Evolutionary conservation across 2,888 invertebrate species (phyloP).

Genomic region (Ectemnius cavifrons): DNA sequence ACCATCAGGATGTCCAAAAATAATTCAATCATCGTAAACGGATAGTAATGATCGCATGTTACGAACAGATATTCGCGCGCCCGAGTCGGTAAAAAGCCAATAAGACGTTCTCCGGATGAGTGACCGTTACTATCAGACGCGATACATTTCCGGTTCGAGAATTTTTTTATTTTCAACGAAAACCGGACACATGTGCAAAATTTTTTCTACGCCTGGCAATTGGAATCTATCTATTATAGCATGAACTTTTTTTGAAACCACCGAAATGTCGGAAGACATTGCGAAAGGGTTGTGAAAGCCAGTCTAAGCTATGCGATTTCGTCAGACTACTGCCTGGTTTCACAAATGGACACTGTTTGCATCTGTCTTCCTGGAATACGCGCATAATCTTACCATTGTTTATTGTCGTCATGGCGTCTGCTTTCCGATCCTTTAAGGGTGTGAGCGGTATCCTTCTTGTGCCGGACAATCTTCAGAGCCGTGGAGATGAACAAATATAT

Average conservation of each 20-base stretch:
- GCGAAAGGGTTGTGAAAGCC: no score
- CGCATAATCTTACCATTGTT: conserved; percentile 79
- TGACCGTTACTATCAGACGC: not conserved
- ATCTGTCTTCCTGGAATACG: no score
- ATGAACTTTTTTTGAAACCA: no score
- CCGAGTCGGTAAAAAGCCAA: no score
- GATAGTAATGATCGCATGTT: conserved; percentile 2
- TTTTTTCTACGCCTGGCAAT: no score
- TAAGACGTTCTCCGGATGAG: not conserved
- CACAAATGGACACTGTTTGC: no score
- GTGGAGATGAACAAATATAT: conserved; percentile 84
- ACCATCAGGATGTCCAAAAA: conserved; percentile 45
- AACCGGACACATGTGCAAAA: no score
- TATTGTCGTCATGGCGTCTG: conserved; percentile 82
- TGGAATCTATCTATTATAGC: no score
- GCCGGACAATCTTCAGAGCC: conserved; percentile 83
- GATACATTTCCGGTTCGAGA: not conserved
- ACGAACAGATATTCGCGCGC: not conserved
- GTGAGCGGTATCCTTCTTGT: conserved; percentile 83
- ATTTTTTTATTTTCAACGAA: no score
- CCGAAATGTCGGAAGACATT: no score
- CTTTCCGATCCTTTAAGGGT: conserved; percentile 84
- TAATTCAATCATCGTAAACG: conserved; percentile 41
- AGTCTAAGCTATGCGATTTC: no score
- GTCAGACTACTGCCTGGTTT: no score